Evolutionary conservation across 2,113 vertebrate species (phyloP).

Genomic region (Ondatra zibethicus): DNA sequence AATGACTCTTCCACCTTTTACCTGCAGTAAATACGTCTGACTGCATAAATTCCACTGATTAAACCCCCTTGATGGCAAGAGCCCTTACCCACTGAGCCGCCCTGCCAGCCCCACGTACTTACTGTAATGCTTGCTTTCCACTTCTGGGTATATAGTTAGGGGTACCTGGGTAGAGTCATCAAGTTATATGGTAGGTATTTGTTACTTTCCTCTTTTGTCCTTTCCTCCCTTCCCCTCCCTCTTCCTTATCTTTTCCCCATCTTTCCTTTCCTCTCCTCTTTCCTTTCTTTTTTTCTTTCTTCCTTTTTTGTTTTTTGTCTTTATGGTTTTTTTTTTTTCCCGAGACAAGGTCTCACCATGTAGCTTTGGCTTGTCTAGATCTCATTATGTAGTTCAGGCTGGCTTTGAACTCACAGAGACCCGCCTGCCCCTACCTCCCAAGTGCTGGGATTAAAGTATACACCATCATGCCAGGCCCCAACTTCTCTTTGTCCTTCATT

Average conservation of each 20-base stretch:
- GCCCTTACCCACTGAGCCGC: neutral
- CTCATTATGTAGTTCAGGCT: neutral
- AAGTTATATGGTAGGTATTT: neutral
- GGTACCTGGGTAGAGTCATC: neutral
- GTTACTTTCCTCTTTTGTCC: neutral
- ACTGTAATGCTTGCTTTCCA: neutral
- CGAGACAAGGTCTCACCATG: neutral
- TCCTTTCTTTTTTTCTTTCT: too few species aligned
- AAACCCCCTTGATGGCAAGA: neutral
- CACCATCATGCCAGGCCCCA: neutral
- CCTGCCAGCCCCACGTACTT: neutral
- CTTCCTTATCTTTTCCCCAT: neutral
- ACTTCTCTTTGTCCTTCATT: neutral
- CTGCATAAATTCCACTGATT: neutral
- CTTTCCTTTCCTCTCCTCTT: neutral
- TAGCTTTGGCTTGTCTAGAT: neutral
- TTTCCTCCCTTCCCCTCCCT: neutral
- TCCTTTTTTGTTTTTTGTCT: too few species aligned
- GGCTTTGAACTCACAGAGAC: neutral
- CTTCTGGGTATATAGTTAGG: neutral
- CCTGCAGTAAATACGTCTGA: neutral
- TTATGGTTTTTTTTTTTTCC: accelerated
- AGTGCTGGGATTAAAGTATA: neutral
- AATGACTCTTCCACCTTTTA: neutral
- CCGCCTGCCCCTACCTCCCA: neutral